phyloP scores from a whole-genome alignment of 1,140 invertebrate genomes.

The Yoshiicerus persimilis region DNA sequence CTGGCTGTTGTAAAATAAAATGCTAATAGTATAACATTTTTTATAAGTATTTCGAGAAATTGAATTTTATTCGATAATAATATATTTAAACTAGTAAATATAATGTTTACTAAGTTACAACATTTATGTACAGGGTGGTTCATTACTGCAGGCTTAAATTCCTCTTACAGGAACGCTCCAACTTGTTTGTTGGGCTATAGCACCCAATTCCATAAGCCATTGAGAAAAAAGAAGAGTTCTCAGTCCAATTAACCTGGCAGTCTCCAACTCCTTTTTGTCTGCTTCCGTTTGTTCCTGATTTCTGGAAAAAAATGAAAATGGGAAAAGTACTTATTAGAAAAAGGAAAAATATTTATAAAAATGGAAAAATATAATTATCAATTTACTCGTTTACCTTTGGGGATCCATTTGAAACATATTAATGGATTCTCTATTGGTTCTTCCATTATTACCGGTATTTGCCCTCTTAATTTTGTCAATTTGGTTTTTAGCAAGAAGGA shows the following conservation, averaged over 20 bases:
- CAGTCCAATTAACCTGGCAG: not conserved
- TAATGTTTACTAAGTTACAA: too few relatives aligned
- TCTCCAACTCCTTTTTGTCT: not conserved
- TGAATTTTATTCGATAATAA: too few relatives aligned
- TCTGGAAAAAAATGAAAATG: not conserved
- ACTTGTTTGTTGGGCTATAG: not conserved
- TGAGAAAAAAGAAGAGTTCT: not conserved
- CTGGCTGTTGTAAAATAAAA: too few relatives aligned
- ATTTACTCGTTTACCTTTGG: not conserved
- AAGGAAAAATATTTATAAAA: not conserved
- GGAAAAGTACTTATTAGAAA: not conserved
- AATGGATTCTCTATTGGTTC: not conserved
- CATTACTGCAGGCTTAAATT: too few relatives aligned
- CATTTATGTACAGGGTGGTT: too few relatives aligned
- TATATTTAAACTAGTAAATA: too few relatives aligned
- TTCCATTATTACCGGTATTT: not conserved
- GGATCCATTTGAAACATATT: not conserved
- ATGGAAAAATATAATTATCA: not conserved
- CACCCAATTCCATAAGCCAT: not conserved
- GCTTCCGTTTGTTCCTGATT: not conserved
- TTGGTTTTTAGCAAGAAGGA: not conserved
- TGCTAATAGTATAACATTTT: too few relatives aligned
- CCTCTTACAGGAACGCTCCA: not conserved
- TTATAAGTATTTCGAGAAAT: too few relatives aligned
- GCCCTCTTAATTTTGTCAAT: not conserved